Evolutionary conservation across 2,888 invertebrate species (phyloP).

Genomic region (Heliconius charithonia): DNA sequence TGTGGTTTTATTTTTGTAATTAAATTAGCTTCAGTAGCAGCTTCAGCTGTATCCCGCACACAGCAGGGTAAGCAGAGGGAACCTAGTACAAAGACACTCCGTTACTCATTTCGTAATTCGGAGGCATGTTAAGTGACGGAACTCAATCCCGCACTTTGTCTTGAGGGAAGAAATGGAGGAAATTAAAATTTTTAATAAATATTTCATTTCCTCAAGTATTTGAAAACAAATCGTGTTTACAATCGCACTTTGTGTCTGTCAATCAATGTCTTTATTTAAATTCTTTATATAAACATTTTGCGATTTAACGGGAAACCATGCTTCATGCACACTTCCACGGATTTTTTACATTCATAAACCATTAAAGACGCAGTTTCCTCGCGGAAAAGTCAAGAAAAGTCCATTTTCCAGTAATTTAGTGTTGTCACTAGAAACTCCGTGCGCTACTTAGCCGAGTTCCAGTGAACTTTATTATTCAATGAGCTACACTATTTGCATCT

Average conservation of each 20-base stretch:
- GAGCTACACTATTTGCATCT: conserved; percentile 43
- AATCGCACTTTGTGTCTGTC: background rate
- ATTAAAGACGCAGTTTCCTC: conserved; percentile 20
- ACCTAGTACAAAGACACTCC: background rate
- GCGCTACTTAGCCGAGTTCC: conserved; percentile 43
- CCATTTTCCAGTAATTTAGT: conserved; percentile 36
- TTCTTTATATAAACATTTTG: background rate
- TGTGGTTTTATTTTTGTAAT: background rate
- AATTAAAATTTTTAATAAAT: too few relatives aligned
- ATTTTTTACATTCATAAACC: background rate
- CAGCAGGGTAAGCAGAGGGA: background rate
- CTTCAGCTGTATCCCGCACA: background rate
- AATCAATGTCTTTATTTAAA: background rate
- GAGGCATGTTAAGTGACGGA: background rate
- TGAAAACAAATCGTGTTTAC: too few relatives aligned
- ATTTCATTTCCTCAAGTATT: too few relatives aligned
- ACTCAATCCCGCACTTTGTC: background rate
- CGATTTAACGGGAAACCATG: conserved; percentile 2
- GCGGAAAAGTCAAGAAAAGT: conserved; percentile 28
- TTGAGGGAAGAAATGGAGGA: background rate
- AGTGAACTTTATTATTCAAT: conserved; percentile 42
- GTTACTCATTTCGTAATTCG: background rate
- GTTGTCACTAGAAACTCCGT: conserved; percentile 31
- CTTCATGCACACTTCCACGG: background rate
- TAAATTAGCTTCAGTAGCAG: background rate